Percentiles rank a stretch among this genome's conserved stretches.
These are phyloP conservation scores for Ianthella basta DNA, from an alignment of 37 sponge, comb jelly and placozoan genomes.

Conservation along the genomic window DNA sequence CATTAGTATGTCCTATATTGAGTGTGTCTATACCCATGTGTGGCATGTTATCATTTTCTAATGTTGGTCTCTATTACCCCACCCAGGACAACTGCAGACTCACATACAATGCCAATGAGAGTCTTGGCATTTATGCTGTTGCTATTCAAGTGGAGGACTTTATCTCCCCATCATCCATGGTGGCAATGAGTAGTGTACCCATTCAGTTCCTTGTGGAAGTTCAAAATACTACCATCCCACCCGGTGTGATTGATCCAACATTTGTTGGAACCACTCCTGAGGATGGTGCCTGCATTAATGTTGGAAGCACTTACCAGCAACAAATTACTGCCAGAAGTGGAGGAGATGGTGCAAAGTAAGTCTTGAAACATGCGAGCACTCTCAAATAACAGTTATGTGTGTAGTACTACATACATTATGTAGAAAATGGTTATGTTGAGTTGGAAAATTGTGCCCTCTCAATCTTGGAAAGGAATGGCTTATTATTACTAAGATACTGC, in stretches of 20 bases:
- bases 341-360: constrained; percentile 23
- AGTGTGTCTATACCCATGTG: too few species aligned
- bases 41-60: too few species aligned
- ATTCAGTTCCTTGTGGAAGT: constrained; percentile 39
- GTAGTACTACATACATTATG: too few species aligned
- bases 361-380: too few species aligned
- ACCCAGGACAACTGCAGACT: constrained; percentile 35
- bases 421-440: too few species aligned
- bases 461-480: too few species aligned
- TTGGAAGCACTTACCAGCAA: constrained; percentile 27
- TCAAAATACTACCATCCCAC: background rate
- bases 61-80: too few species aligned
- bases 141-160: constrained; percentile 54
- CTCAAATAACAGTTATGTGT: too few species aligned
- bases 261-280: constrained; percentile 19
- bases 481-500: too few species aligned
- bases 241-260: background rate
- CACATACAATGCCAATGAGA: background rate
- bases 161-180: background rate
- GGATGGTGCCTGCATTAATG: constrained; percentile 41
- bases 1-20: too few species aligned
- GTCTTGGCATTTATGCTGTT: constrained; percentile 38
- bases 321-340: constrained; percentile 29
- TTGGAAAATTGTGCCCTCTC: too few species aligned
- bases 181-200: constrained; percentile 48